Base-by-base conservation (phyloP, 2,797 vertebrate genomes). In the Rhabdophis nuchalis region DNA sequence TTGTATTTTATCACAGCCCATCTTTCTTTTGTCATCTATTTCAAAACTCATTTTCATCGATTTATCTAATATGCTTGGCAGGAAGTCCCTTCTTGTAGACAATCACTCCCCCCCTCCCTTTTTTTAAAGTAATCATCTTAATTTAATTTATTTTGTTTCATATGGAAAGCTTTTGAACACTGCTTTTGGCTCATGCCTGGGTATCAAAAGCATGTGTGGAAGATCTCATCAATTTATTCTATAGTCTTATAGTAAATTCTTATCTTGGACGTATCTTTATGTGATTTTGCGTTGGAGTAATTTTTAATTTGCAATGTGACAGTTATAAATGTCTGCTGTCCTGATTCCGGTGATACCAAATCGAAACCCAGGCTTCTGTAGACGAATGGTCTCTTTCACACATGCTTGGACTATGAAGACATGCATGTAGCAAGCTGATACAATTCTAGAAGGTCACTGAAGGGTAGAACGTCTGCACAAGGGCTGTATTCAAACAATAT, bases 401-500 rank as follows among this genome's bases (percentile, higher is more conserved):
- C 98, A 98, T 98, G 98, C 98, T 98, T 98, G 98, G 98, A 98
- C 97, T 97, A 97, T 97, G 98, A 98, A 98, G 98, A 99, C 97
- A 97, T 98, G 98, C 98, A 98, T 98, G 98, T 98, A 98, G 98
- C 97, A 97, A 98, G 97, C 98, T 96, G 96, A 97, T 95, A 96
- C 95, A 97, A 94, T 97, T 94, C 97, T 97, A 96, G 97, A 97
- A 98, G 98, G 97, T 98, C 98, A 97, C 98, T 98, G 98, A 97
- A 98, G 97, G 96, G 97, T 97, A 97, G 98, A 97, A 98, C 97
- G 97, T 98, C 98, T 96, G 95, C 97, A 95, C 93, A 97, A 98
- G 98, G 98, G 98, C 98, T 98, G 97, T 98, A 98, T 98, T 98
- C 98, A 97, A 97, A 97, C 97, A 36, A 97, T 98, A 95, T 97